Evolutionary conservation across 2,797 vertebrate genomes (phyloP).

Genomic region (Adrianichthys oophorus): DNA sequence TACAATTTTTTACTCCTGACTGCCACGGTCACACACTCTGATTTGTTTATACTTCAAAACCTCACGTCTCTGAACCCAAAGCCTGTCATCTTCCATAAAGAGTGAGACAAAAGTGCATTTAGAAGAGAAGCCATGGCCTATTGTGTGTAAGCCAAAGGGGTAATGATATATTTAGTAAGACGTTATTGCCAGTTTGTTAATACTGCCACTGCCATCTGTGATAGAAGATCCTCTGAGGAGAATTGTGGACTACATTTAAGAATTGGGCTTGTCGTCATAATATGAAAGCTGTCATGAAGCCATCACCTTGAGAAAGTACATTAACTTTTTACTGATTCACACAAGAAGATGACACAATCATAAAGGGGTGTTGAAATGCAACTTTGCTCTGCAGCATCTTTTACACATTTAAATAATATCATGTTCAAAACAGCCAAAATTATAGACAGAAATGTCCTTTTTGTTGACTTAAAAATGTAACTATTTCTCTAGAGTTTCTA

Average conservation of each 20-base stretch:
- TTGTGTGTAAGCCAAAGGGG: constrained; percentile 57
- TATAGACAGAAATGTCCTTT: too few relatives aligned
- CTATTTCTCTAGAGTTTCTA: constrained; percentile 10
- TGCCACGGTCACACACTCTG: constrained; percentile 10
- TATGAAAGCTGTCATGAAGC: constrained; percentile 4
- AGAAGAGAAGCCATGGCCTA: constrained; percentile 51
- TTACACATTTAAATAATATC: too few relatives aligned
- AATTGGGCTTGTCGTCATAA: constrained; percentile 21
- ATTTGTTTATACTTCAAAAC: constrained; percentile 29
- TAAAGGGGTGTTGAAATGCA: neutral
- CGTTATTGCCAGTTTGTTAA: constrained; percentile 59
- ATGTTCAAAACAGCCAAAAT: too few relatives aligned
- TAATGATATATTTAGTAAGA: constrained; percentile 73
- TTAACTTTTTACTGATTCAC: neutral
- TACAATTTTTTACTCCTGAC: neutral
- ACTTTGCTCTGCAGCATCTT: neutral
- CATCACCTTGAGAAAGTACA: too few relatives aligned
- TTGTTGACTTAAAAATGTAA: neutral
- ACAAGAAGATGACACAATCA: neutral
- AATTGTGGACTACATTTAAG: constrained; percentile 56
- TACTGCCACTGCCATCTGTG: constrained; percentile 70
- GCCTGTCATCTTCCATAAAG: constrained; percentile 42
- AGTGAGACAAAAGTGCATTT: constrained; percentile 34
- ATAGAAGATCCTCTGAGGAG: constrained; percentile 57
- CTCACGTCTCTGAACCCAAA: constrained; percentile 21